Evolutionary conservation across 2,797 vertebrate genomes (phyloP), one percentile per base, ranked within the genome.

Genomic region (Anas bahamensis): DNA sequence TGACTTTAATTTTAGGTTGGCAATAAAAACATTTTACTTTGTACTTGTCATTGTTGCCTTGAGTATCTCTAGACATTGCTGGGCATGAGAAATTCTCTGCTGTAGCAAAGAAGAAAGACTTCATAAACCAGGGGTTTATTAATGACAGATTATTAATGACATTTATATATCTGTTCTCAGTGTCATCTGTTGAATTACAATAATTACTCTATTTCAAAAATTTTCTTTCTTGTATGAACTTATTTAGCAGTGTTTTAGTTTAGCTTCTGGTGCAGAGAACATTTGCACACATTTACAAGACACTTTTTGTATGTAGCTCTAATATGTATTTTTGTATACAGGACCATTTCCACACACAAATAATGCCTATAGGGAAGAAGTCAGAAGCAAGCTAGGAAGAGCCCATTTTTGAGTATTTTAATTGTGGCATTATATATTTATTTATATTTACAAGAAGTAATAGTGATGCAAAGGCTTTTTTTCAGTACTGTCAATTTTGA

Each of bases 1-100:
- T 90, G 66, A 90, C 88, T 89, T 90, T 66, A 77, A 85, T 87
- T 77, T 86, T 80, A 39, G 15, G 12, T 55, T 90, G 46, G 33
- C 48, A 75, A 14, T 69, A 89, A 73, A 81, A 44, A 41, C 16
- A 26, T 91, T 93, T 90, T 77, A 68, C n/a, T 90, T 89, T 71
- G 35, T n/a, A 19, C 19, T 89, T 81, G 59, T 23, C 8, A 4
- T 78, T 83, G 59, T 70, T 94, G 87, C 42, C 35, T 66, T 86
- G 28, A 69, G 61, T 66, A 41, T 86, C 55, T 83, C 41, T 77
- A 72, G 70, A 61, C 39, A 55, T 15, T 50, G 11, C 39, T 77
- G 26, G 70, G 3, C n/a, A 14, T 61, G 50, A 77, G 35, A 80
- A 80, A 59, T 83, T 88, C 19, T 69, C 22, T 83, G 52, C 24